A percentile compares a stretch with the other conserved stretches of the same genome.
These are phyloP conservation scores for Spea hammondii DNA, from an alignment of 2,797 vertebrate genomes.

Conservation along the genomic window DNA sequence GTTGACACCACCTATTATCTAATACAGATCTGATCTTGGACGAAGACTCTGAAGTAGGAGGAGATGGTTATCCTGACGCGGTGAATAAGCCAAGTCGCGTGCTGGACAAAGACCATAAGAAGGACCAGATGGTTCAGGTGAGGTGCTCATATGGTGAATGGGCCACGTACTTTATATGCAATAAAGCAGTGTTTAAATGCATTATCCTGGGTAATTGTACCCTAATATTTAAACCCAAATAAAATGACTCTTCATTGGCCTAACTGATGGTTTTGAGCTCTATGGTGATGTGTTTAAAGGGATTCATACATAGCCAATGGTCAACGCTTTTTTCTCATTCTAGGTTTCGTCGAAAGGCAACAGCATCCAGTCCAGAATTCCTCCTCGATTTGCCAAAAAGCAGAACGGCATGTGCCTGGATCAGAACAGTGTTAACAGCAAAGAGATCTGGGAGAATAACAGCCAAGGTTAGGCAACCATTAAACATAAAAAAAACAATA, in stretches of 20 bases:
- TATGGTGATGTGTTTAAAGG: no score
- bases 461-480: conserved; percentile 74
- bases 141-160: conserved; percentile 27
- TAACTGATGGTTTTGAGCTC: no score
- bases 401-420: conserved; percentile 86
- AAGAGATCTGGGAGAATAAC: conserved; percentile 96
- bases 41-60: conserved; percentile 63
- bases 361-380: conserved; percentile 86
- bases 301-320: no score
- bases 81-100: conserved; percentile 91
- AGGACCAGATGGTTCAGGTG: conserved; percentile 85
- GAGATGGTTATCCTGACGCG: conserved; percentile 88
- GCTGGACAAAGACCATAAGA: conserved; percentile 89
- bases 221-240: no score
- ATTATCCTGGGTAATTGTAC: no score
- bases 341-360: conserved; percentile 84
- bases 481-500: background rate
- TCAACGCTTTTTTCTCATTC: background rate
- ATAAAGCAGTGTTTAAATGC: no score
- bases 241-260: no score
- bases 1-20: background rate
- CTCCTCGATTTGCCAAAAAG: conserved; percentile 96
- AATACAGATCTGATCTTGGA: conserved; percentile 66
- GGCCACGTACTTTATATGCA: no score
- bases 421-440: conserved; percentile 83